Conservation (phyloP, 2,113 vertebrate species). For the Andinoacara biseriatus region DNA sequence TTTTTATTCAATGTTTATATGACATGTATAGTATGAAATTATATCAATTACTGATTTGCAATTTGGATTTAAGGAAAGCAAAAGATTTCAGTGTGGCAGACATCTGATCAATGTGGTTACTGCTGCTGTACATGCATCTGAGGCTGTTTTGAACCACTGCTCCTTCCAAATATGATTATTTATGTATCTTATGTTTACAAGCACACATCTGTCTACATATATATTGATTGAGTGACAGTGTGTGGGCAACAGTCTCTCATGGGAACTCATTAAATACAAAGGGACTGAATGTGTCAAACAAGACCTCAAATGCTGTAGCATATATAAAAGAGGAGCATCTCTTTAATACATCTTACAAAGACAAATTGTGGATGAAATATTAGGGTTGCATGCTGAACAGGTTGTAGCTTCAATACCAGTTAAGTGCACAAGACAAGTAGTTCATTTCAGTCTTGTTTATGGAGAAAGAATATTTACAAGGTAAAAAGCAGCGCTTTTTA, state of each 20-base stretch:
- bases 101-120: background rate
- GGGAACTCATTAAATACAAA: conserved; percentile 55
- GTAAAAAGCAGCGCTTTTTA: conserved; percentile 9
- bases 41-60: background rate
- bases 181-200: background rate
- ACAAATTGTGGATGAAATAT: conserved; percentile 25
- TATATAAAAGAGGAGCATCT: conserved; percentile 24
- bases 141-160: background rate
- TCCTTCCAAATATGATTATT: background rate
- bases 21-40: background rate
- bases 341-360: conserved; percentile 16
- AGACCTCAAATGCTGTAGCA: conserved; percentile 3
- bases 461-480: background rate
- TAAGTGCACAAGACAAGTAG: background rate
- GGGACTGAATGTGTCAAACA: conserved; percentile 4
- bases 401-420: background rate
- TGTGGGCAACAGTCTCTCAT: conserved; percentile 38
- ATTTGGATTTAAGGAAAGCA: background rate
- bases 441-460: conserved; percentile 17
- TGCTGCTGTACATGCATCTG: background rate
- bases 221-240: conserved; percentile 20
- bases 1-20: background rate
- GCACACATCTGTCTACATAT: background rate
- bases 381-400: conserved; percentile 5
- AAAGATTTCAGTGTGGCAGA: background rate